Conservation (phyloP, 2,888 invertebrate genomes). For the Ectemnius continuus region DNA sequence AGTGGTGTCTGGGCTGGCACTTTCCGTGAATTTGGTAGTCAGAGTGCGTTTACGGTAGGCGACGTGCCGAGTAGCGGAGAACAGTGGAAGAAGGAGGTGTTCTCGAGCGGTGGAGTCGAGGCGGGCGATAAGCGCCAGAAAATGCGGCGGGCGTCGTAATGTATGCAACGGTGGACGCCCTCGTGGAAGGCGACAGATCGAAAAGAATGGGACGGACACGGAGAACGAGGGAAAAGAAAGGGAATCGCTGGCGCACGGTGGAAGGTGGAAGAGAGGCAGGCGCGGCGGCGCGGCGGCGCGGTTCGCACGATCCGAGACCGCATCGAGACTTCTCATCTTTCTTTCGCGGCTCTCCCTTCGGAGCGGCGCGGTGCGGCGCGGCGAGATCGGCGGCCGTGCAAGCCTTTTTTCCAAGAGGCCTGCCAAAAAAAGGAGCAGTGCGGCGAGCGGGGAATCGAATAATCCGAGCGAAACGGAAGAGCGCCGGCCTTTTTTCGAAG, state of each 20-base stretch:
- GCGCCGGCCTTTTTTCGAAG: constrained; percentile 23
- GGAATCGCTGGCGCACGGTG: constrained; percentile 27
- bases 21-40: too few species aligned
- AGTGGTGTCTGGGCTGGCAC: too few species aligned
- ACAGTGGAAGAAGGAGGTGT: too few species aligned
- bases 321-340: constrained; percentile 36
- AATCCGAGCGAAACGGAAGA: constrained; percentile 32
- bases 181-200: constrained; percentile 14
- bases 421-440: constrained; percentile 30
- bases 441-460: constrained; percentile 6
- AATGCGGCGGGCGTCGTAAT: constrained; percentile 28
- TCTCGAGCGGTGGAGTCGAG: not conserved
- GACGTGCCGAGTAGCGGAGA: too few species aligned
- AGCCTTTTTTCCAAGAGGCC: constrained; percentile 27
- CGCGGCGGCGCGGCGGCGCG: too few species aligned
- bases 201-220: constrained; percentile 3
- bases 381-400: constrained; percentile 4
- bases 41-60: too few species aligned
- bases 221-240: constrained; percentile 16
- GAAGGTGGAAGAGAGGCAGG: too few species aligned
- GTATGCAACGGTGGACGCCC: constrained; percentile 4
- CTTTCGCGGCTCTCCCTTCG: constrained; percentile 28
- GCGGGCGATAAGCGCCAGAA: constrained; percentile 29
- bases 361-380: not conserved
- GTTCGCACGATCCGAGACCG: constrained; percentile 46